Percentiles rank a stretch among this genome's conserved stretches.
These are phyloP conservation scores for Tachina fera DNA, from an alignment of 2,888 invertebrate genomes.

Conservation along the genomic window DNA sequence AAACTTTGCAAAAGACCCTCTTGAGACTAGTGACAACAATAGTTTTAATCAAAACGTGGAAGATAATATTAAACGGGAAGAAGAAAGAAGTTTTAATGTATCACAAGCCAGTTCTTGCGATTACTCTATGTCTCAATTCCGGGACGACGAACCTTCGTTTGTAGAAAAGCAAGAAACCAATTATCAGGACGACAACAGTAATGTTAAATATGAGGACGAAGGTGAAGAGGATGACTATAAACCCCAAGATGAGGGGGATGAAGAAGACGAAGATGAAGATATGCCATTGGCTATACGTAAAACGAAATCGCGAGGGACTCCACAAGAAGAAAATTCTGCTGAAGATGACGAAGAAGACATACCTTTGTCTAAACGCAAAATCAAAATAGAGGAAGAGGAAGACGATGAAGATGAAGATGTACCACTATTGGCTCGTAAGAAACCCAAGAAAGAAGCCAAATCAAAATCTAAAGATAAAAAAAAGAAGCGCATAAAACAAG, in stretches of 20 bases:
- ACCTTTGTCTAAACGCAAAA: conserved; percentile 86
- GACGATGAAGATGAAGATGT: conserved; percentile 84
- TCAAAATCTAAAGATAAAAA: conserved; percentile 88
- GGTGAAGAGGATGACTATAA: conserved; percentile 59
- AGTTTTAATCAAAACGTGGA: conserved; percentile 75
- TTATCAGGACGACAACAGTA: conserved; percentile 81
- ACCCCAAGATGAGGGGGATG: conserved; percentile 11
- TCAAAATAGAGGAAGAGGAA: conserved; percentile 79
- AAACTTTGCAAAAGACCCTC: conserved; percentile 50
- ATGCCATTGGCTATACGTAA: conserved; percentile 68
- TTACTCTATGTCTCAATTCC: conserved; percentile 88
- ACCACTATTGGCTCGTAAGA: conserved; percentile 83
- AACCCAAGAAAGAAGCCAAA: conserved; percentile 79
- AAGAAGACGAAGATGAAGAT: conserved; percentile 69
- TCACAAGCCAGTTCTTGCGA: conserved; percentile 88
- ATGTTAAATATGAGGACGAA: conserved; percentile 58
- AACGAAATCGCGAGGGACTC: conserved; percentile 32
- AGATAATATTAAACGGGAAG: conserved; percentile 78
- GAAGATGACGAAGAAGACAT: conserved; percentile 88
- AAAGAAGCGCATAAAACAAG: conserved; percentile 85
- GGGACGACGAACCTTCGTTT: conserved; percentile 83
- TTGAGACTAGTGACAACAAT: conserved; percentile 54
- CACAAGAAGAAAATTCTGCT: conserved; percentile 60
- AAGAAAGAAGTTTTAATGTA: conserved; percentile 81
- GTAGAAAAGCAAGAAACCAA: conserved; percentile 78